A percentile compares a stretch with the other conserved stretches of the same genome.
Evolutionary conservation across 2,113 vertebrate species (phyloP).

Genomic region (Phrynosoma blainvillii): DNA sequence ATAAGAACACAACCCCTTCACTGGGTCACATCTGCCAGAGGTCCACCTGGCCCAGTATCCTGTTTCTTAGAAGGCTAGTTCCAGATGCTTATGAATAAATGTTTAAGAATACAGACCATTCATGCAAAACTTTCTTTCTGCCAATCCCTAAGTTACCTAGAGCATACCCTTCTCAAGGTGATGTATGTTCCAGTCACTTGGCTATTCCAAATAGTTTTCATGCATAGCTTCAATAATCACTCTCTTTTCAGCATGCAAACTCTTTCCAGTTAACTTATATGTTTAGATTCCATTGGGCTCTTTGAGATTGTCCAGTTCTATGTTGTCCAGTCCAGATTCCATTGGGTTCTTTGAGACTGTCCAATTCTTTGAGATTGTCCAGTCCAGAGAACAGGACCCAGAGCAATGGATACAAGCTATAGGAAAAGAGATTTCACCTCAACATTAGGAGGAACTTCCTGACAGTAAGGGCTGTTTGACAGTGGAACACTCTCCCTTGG

Average conservation of each 20-base stretch:
- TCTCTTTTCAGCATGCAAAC: background rate
- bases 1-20: background rate
- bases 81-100: constrained; percentile 17
- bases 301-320: background rate
- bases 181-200: background rate
- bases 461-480: too few species aligned
- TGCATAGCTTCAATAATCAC: background rate
- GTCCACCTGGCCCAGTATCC: background rate
- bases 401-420: too few species aligned
- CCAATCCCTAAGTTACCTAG: background rate
- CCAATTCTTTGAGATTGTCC: background rate
- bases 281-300: background rate
- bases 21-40: background rate
- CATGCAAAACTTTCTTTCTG: background rate
- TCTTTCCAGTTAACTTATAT: background rate
- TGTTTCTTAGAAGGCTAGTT: background rate
- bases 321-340: background rate
- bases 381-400: too few species aligned
- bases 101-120: background rate
- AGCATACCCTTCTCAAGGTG: background rate
- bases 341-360: too few species aligned
- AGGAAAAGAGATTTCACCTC: too few species aligned
- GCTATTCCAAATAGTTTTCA: background rate
- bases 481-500: too few species aligned
- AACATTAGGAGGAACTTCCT: too few species aligned